Evolutionary conservation across 1,140 invertebrate species (phyloP), one percentile per base, ranked within the genome.

Genomic region (Pteromalus puparum): DNA sequence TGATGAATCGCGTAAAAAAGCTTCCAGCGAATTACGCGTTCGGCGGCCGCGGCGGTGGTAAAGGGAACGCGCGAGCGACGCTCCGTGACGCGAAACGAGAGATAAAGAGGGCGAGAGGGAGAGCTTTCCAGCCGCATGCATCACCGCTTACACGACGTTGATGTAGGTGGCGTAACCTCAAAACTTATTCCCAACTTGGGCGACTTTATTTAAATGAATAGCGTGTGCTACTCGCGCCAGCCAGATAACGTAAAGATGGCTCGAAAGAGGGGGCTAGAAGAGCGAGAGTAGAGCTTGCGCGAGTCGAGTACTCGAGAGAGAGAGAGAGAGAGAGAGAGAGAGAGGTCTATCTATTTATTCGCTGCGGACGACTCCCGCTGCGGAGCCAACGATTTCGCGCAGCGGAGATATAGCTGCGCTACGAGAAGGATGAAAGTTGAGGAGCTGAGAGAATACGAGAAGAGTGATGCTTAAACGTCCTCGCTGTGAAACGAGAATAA

Each of bases 101-200:
- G 30, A 73, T 13, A 73, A 9, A 73, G 34, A 73, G 72, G 42
- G 38, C 1, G 75, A 65, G 48, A 21, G 26, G 30, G 75, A 30
- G 2, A 34, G 24, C 46, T 34, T n/a, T 38, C 53, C 48, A 38
- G 26, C 9, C 53, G n/a, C 77, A 79, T 79, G 77, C 77, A 79
- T 79, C 77, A 79, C 34, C 65, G 77, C 61, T 48, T 24, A 65
- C 46, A 15, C 67, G 82, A 85, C 87, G 70, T 74, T 83, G 86
- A 87, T 87, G 68, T 70, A 87, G 61, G 53, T 61, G n/a, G 46
- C 18, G 78, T 53, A 79, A 82, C 83, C 80, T 68, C 42, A 78
- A 86, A 87, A 88, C 80, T 88, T 87, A 88, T 86, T 87, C 75
- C 74, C 61, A 86, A 88, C 82, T 87, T 80, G 61, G 30, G 72